phyloP scores from a whole-genome alignment of 1,140 invertebrate genomes.

The Gonioctena quinquepunctata region DNA sequence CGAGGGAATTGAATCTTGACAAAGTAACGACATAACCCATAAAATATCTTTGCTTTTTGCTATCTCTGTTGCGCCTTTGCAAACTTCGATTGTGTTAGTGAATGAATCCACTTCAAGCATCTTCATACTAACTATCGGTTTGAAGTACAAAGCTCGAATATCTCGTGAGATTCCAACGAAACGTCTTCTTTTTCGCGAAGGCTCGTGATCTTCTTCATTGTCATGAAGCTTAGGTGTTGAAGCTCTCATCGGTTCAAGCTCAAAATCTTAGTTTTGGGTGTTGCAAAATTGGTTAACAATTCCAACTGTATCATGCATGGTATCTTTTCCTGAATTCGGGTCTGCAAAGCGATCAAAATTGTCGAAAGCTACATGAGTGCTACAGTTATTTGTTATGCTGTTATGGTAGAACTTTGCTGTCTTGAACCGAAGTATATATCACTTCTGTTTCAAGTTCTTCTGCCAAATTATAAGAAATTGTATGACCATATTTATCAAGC shows the following conservation, averaged over 20 bases:
- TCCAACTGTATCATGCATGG: slow-evolving; percentile 57
- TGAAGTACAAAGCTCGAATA: slow-evolving; percentile 3
- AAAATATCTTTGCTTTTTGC: slow-evolving; percentile 23
- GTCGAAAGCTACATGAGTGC: slow-evolving; percentile 54
- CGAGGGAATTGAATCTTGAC: slow-evolving; percentile 13
- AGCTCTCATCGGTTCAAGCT: not conserved
- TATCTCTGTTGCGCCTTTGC: slow-evolving; percentile 23
- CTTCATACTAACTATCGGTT: slow-evolving; percentile 11
- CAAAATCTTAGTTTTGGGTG: slow-evolving; percentile 5
- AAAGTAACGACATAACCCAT: slow-evolving; percentile 27
- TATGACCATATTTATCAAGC: slow-evolving; percentile 48
- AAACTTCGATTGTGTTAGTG: slow-evolving; percentile 9
- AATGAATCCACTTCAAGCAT: slow-evolving; percentile 15
- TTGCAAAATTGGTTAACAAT: slow-evolving; percentile 35
- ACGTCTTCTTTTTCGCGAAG: slow-evolving; percentile 30
- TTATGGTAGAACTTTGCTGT: slow-evolving; percentile 36
- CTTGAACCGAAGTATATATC: slow-evolving; percentile 29
- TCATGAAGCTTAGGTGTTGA: slow-evolving; percentile 7
- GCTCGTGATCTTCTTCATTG: slow-evolving; percentile 4
- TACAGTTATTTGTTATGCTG: slow-evolving; percentile 13
- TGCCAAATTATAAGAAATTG: slow-evolving; percentile 43
- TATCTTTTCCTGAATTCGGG: slow-evolving; percentile 54
- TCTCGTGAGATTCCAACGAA: slow-evolving; percentile 30
- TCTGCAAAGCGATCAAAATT: slow-evolving; percentile 57
- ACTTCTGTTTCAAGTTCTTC: slow-evolving; percentile 48